Evolutionary conservation across 2,797 vertebrate genomes (phyloP), one percentile per base, ranked within the genome.

Genomic region (Mionectes olivaceus): DNA sequence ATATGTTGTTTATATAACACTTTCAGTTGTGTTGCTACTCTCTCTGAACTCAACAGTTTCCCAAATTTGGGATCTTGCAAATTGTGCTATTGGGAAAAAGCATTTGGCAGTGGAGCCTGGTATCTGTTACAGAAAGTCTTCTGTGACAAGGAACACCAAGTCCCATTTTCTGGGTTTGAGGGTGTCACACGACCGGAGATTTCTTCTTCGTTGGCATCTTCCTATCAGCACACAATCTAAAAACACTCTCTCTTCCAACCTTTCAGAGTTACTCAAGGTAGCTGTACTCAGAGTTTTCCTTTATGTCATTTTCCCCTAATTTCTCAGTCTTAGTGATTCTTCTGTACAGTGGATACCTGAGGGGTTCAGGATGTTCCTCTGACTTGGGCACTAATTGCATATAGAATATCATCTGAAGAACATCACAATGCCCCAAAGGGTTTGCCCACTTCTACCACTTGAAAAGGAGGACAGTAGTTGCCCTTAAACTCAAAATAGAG

Each of bases 1-100:
- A 94, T 95, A 96, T 79, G 89, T 87, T 96, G 95, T 91, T 88
- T 97, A 84, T 47, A 49, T 91, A 94, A 88, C 94, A 90, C 89
- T 74, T 94, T 95, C 91, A 94, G 83, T 87, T 93, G 87, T 93
- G 80, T 90, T 96, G 95, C 75, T 93, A 80, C 92, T 95, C 75
- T 67, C 75, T 90, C 81, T 87, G 93, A 95, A 95, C 94, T 95
- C 92, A 87, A 61, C 84, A 95, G 86, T 74, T 95, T 56, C 90
- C 92, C 59, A 84, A 97, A 93, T 77, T 93, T 74, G 43, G 78
- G 78, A 87, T 94, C 92, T 92, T 87, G 68, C 60, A 92, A 74
- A 90, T 84, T 87, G 39, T 87, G 95, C 47, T 87, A 53, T 74
- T 81, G 76, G 68, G 57, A 90, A 44, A 41, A 84, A 94, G 77